Evolutionary conservation across 2,113 vertebrate genomes (phyloP), one percentile per base, ranked within the genome.

Genomic region (Thunnus maccoyii): DNA sequence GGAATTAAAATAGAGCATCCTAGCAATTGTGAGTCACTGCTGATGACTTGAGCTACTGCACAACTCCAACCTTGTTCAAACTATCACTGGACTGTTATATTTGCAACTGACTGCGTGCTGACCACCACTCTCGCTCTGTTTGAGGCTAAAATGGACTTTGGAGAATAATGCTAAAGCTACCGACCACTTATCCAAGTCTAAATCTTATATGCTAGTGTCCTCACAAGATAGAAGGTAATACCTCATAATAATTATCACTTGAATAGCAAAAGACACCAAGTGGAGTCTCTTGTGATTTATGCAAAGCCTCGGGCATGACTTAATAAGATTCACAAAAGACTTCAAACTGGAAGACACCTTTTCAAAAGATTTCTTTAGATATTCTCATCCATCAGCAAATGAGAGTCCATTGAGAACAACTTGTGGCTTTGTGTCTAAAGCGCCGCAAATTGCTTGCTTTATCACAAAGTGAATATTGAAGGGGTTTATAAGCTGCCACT

Each of bases 1-100:
- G 57, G 22, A 74, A 82, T 70, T 69, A 68, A 87, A 90, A 87
- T 61, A 71, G 68, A 73, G 71, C 55, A 78, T 69, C 77, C 82
- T 58, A 80, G 22, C 73, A 58, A 72, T 72, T 76, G 74, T 83
- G 84, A 88, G 76, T 88, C 81, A 77, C 48, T 79, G 82, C 32
- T 13, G 36, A 80, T 76, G 50, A 78, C 72, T 69, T 46, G 64
- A 80, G 71, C 57, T 46, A 58, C 78, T 67, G 57, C 76, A 69
- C 62, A 80, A 76, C 64, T 83, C 67, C 30, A 83, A 83, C 74
- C 80, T 68, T 80, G 36, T 77, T 73, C 44, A 82, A 78, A 84
- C 65, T 65, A 52, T 50, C 46, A 50, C n/a, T n/a, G 20, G 2
- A 64, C 78, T 65, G 62, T 55, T 72, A 61, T 2, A 50, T 74